These are phyloP conservation scores for Cephus runcator DNA, from an alignment of 2,888 invertebrate species.

Conservation along the genomic window DNA sequence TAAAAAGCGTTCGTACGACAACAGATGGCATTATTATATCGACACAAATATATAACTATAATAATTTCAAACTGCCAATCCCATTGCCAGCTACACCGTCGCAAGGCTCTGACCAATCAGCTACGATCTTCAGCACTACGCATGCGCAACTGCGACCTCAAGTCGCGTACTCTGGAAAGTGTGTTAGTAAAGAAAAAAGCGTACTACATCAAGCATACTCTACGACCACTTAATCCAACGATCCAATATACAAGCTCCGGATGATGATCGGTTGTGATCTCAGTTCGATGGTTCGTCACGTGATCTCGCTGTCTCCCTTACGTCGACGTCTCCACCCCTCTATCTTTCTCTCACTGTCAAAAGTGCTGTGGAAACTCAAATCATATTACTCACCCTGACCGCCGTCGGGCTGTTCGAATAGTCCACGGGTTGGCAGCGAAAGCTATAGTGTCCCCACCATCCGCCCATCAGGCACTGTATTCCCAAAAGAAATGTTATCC, in stretches of 20 bases:
- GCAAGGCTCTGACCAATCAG: neutral
- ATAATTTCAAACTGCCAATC: neutral
- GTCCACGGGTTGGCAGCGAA: constrained; percentile 92
- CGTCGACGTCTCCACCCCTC: neutral
- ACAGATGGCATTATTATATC: neutral
- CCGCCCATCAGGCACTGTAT: constrained; percentile 87
- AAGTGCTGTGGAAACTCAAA: constrained; percentile 38
- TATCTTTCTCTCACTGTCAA: constrained; percentile 14
- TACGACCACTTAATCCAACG: neutral
- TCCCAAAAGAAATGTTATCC: constrained; percentile 46
- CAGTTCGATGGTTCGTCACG: constrained; percentile 2
- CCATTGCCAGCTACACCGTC: neutral
- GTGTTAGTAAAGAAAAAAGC: neutral
- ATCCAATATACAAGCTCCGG: neutral
- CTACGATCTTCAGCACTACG: neutral
- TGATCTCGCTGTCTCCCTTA: neutral
- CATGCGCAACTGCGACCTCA: neutral
- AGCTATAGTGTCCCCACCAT: constrained; percentile 91
- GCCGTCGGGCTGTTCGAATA: constrained; percentile 83
- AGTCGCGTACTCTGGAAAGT: neutral
- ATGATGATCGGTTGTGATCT: constrained; percentile 9
- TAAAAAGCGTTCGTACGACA: neutral
- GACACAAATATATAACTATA: neutral
- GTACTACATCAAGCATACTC: neutral
- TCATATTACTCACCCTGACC: constrained; percentile 78